These are phyloP conservation scores for Halcyon senegalensis DNA, from an alignment of 2,113 vertebrate genomes.

Conservation along the genomic window DNA sequence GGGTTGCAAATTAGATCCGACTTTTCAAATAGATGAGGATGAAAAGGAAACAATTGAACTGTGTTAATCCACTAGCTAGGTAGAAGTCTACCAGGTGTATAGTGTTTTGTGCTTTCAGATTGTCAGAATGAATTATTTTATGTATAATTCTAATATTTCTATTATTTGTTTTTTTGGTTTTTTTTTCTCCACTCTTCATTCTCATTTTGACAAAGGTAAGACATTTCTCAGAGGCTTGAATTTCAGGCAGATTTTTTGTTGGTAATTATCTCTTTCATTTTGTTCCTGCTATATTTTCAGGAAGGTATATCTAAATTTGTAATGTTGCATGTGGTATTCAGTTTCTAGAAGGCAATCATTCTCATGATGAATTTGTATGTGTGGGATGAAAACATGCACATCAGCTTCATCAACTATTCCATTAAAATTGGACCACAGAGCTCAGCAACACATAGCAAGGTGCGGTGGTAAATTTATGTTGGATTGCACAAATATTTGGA, in stretches of 20 bases:
- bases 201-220: not conserved
- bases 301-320: conserved; percentile 2
- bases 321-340: not conserved
- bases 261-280: not conserved
- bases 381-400: conserved; percentile 39
- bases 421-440: conserved; percentile 13
- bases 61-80: not conserved
- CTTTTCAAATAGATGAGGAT: not conserved
- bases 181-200: not conserved
- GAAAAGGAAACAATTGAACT: not conserved
- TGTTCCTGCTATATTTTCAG: not conserved
- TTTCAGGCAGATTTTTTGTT: not conserved
- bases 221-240: not conserved
- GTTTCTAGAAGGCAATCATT: conserved; percentile 39
- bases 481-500: conserved; percentile 19
- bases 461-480: not conserved
- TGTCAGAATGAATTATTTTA: not conserved
- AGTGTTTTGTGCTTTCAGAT: not conserved
- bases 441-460: not conserved
- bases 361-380: conserved; percentile 25
- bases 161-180: not conserved
- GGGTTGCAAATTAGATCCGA: not conserved
- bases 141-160: not conserved
- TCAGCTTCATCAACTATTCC: conserved; percentile 31
- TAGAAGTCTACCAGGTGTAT: not conserved